These are phyloP conservation scores for Neotoma lepida DNA, from an alignment of 2,113 vertebrate genomes.

Conservation along the genomic window DNA sequence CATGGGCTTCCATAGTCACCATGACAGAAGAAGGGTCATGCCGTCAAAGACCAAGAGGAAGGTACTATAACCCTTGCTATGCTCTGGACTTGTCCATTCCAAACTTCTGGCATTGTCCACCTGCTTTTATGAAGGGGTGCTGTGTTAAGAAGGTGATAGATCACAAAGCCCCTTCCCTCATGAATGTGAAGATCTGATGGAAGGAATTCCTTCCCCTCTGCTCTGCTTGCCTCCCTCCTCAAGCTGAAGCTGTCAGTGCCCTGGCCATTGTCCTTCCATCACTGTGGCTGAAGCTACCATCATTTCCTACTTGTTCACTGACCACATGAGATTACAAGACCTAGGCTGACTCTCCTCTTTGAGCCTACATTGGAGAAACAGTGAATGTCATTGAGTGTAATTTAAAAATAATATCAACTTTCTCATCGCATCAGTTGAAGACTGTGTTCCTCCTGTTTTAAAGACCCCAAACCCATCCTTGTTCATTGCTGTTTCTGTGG, in stretches of 20 bases:
- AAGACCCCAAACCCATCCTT: not conserved
- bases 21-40: accelerated
- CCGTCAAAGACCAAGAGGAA: not conserved
- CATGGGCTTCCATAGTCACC: not conserved
- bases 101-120: too few relatives aligned
- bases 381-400: not conserved
- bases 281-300: not conserved
- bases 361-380: not conserved
- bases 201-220: accelerated
- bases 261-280: not conserved
- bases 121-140: too few relatives aligned
- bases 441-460: not conserved
- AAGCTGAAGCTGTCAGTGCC: not conserved
- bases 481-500: not conserved
- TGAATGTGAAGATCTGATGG: too few relatives aligned
- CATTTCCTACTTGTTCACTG: not conserved
- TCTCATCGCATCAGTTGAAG: not conserved
- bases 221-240: not conserved
- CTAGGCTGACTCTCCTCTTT: not conserved
- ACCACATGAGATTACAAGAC: not conserved
- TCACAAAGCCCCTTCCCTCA: accelerated
- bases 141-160: not conserved
- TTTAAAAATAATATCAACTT: not conserved
- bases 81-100: not conserved
- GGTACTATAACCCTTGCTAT: not conserved